Percentiles rank a stretch among this genome's conserved stretches.
These are phyloP conservation scores for Fragum sueziense DNA, from an alignment of 2,888 invertebrate genomes.

Conservation along the genomic window DNA sequence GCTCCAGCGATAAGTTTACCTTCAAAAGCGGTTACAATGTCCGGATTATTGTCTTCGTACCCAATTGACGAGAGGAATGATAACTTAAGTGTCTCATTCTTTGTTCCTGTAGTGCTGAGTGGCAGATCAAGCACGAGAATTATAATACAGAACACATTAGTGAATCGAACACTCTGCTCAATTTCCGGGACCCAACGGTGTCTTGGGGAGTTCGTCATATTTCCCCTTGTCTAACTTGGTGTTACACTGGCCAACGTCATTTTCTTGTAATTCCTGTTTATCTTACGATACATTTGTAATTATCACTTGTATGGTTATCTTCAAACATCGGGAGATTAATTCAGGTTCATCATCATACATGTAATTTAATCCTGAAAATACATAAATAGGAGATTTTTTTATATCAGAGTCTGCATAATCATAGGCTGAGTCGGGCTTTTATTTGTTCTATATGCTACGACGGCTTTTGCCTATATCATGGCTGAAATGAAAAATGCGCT, in stretches of 20 bases:
- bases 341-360: too few relatives aligned
- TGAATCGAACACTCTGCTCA: not conserved
- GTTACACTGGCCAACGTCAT: too few relatives aligned
- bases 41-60: not conserved
- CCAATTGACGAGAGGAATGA: constrained; percentile 44
- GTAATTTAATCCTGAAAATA: too few relatives aligned
- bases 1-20: constrained; percentile 71
- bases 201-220: not conserved
- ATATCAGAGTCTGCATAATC: too few relatives aligned
- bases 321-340: too few relatives aligned
- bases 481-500: not conserved
- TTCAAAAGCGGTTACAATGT: constrained; percentile 7
- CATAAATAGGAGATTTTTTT: too few relatives aligned
- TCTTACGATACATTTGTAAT: too few relatives aligned
- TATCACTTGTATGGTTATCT: too few relatives aligned
- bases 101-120: not conserved
- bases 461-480: not conserved
- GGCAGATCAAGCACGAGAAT: not conserved
- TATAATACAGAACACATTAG: not conserved
- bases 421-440: too few relatives aligned
- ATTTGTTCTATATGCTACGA: too few relatives aligned
- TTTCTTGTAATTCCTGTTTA: too few relatives aligned
- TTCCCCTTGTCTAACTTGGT: not conserved
- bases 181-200: not conserved
- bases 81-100: constrained; percentile 36